These are phyloP conservation scores for Drosophila kurseongensis DNA, from an alignment of 1,140 invertebrate genomes.

Conservation along the genomic window DNA sequence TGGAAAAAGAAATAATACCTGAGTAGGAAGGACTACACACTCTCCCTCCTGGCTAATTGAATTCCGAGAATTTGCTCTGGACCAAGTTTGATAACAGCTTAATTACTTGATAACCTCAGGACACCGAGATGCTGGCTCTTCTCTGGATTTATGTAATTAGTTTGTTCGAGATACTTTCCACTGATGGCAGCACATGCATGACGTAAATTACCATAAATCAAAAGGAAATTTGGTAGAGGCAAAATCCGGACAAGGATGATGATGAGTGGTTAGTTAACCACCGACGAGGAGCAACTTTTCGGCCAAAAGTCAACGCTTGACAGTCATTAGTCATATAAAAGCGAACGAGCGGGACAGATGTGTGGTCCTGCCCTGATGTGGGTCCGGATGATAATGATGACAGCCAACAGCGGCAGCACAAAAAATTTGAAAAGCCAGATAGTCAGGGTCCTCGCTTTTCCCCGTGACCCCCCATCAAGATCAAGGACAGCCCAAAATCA, in stretches of 20 bases:
- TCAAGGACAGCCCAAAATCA: slow-evolving; percentile 45
- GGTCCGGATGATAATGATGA: slow-evolving; percentile 63
- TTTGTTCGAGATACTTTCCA: slow-evolving; percentile 29
- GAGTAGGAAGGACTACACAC: background rate
- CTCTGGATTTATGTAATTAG: slow-evolving; percentile 42
- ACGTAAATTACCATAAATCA: slow-evolving; percentile 60
- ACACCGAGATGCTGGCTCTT: slow-evolving; percentile 22
- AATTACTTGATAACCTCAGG: slow-evolving; percentile 47
- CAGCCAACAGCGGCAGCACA: slow-evolving; percentile 45
- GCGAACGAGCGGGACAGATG: slow-evolving; percentile 31
- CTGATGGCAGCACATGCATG: slow-evolving; percentile 20
- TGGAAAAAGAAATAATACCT: slow-evolving; percentile 20
- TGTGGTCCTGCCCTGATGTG: slow-evolving; percentile 52
- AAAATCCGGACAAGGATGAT: slow-evolving; percentile 5
- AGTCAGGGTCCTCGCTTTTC: slow-evolving; percentile 30
- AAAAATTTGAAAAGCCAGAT: slow-evolving; percentile 24
- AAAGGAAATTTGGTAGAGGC: slow-evolving; percentile 10
- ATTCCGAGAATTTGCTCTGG: slow-evolving; percentile 13
- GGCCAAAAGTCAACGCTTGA: slow-evolving; percentile 64
- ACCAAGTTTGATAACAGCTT: slow-evolving; percentile 45
- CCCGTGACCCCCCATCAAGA: slow-evolving; percentile 42
- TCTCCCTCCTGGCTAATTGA: slow-evolving; percentile 18
- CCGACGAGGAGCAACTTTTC: slow-evolving; percentile 31
- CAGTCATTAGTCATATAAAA: slow-evolving; percentile 76
- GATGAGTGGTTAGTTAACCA: slow-evolving; percentile 25